Evolutionary conservation across 2,113 vertebrate genomes (phyloP), one percentile per base, ranked within the genome.

Genomic region (Salvelinus namaycush): DNA sequence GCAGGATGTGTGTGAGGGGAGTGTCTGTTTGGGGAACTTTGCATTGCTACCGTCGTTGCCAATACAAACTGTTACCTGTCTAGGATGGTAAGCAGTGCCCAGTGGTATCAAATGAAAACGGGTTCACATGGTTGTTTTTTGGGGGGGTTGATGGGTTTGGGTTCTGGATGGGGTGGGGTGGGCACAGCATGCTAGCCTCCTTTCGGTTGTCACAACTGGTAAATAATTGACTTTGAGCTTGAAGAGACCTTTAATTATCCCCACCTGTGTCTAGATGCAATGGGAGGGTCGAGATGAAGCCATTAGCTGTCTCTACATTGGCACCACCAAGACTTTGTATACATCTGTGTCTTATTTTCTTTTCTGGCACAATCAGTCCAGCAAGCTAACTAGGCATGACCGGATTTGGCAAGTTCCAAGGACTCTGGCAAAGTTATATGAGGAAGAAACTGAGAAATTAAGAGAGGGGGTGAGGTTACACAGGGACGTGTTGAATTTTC

Each of bases 281-380:
- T 90, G 95, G 94, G 94, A 94, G 95, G 95, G 96, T 95, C 92
- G 93, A 92, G 94, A 98, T 98, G 95, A 98, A 98, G 97, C 95
- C 96, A 96, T 98, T 98, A 98, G 93, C 96, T 97, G 96, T 98
- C 96, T 95, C 92, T 95, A 93, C 93, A 93, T 95, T 97, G 96
- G 95, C 96, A 96, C 94, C 93, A 94, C 94, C 90, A 95, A 95
- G 95, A 95, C 94, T 95, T 97, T 96, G 96, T 96, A 97, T 98
- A 96, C 97, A 98, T 98, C 97, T 99, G 97, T 97, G 97, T 97
- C 97, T 98, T 97, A 96, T 98, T 98, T 96, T 96, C 95, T 93
- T 95, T 96, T 95, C 95, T 98, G 96, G 96, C 96, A 96, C 95
- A 95, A 97, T 97, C 95, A 96, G 94, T 96, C 88, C 94, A 93